Percentiles rank a stretch among this genome's conserved stretches.
Evolutionary conservation across 2,797 vertebrate species (phyloP).

Genomic region (Lacerta bilineata): DNA sequence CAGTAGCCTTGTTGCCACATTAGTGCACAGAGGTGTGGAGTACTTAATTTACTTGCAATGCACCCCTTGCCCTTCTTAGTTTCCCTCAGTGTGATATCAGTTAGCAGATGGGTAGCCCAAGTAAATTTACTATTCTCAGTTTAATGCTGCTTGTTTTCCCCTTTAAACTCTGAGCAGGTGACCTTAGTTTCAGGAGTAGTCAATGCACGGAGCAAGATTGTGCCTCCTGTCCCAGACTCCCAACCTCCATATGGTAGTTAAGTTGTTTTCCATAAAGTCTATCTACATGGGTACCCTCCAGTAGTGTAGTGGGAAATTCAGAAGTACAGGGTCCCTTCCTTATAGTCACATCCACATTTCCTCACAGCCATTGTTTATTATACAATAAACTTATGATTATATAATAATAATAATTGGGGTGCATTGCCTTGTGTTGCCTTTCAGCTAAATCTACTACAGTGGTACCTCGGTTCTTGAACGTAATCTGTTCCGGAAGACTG

Average conservation of each 20-base stretch:
- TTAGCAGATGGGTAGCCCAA: constrained; percentile 3
- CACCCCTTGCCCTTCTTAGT: background rate
- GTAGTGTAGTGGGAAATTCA: no score
- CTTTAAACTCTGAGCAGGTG: background rate
- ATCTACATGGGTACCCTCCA: no score
- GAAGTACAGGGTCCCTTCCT: no score
- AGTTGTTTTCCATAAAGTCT: background rate
- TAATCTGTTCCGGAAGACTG: no score
- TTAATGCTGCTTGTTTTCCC: background rate
- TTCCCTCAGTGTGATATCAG: background rate
- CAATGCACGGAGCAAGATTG: background rate
- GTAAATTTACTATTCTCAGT: background rate
- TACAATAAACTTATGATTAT: no score
- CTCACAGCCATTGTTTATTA: no score
- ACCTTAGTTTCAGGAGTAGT: background rate
- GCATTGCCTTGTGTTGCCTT: no score
- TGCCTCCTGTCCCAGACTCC: background rate
- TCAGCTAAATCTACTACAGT: no score
- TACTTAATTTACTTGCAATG: background rate
- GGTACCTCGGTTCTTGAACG: no score
- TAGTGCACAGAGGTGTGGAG: background rate
- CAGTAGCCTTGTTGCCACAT: background rate
- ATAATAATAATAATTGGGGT: no score
- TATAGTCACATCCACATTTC: no score
- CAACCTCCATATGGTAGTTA: background rate